Conservation (phyloP, 1,140 invertebrate genomes). For the Aphelenchoides fujianensis region DNA sequence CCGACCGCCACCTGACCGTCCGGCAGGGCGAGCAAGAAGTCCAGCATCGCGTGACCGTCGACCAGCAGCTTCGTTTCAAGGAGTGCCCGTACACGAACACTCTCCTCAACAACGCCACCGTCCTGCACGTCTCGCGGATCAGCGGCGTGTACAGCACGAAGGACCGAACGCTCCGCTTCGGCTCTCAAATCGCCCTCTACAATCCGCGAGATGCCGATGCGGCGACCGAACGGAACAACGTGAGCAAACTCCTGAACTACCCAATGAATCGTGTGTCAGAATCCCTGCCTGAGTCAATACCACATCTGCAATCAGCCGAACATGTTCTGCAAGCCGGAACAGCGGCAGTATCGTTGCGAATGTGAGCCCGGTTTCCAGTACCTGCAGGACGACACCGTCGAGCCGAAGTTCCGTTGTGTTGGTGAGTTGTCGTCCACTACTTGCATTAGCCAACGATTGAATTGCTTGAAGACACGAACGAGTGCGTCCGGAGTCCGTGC, state of each 20-base stretch:
- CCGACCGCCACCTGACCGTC: slow-evolving; percentile 11
- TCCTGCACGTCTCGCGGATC: slow-evolving; percentile 12
- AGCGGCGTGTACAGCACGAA: slow-evolving; percentile 74
- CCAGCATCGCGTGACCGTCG: slow-evolving; percentile 25
- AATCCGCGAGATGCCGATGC: slow-evolving; percentile 11
- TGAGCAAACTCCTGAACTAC: slow-evolving; percentile 7
- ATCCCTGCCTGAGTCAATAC: slow-evolving; percentile 4
- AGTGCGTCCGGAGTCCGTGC: slow-evolving; percentile 77
- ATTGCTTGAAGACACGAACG: slow-evolving; percentile 80
- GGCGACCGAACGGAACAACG: neutral
- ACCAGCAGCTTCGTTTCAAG: slow-evolving; percentile 35
- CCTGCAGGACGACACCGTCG: slow-evolving; percentile 19
- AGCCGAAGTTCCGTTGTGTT: slow-evolving; percentile 26
- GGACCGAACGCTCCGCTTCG: slow-evolving; percentile 80
- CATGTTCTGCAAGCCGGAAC: slow-evolving; percentile 25
- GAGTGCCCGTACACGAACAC: slow-evolving; percentile 12
- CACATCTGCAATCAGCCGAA: slow-evolving; percentile 28
- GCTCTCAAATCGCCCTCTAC: slow-evolving; percentile 56
- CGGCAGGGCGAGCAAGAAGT: slow-evolving; percentile 22
- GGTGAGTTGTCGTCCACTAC: no score
- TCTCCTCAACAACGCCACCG: neutral
- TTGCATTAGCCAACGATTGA: no score
- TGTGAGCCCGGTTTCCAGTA: slow-evolving; percentile 29
- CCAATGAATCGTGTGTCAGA: neutral
- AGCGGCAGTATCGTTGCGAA: slow-evolving; percentile 16